A percentile compares a stretch with the other conserved stretches of the same genome.
These are phyloP conservation scores for Protonemura montana DNA, from an alignment of 2,888 invertebrate genomes.

Conservation along the genomic window DNA sequence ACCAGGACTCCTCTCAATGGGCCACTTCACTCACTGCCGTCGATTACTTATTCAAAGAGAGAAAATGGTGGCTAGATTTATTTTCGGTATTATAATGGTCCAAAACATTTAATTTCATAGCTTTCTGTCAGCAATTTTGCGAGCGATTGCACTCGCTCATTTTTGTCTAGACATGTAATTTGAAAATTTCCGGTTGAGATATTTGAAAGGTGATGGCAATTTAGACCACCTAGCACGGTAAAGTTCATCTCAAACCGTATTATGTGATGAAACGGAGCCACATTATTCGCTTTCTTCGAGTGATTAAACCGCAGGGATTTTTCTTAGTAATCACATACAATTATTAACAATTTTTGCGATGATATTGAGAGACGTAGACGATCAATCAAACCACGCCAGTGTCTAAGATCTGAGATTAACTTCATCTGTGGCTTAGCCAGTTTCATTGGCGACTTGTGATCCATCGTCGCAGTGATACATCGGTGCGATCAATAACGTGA, in stretches of 20 bases:
- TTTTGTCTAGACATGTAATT: background rate
- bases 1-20: background rate
- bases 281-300: background rate
- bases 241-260: background rate
- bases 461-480: conserved; percentile 7
- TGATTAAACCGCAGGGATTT: background rate
- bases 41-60: conserved; percentile 37
- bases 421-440: background rate
- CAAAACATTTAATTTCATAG: conserved; percentile 12
- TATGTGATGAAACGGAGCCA: background rate
- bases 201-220: background rate
- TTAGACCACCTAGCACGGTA: background rate
- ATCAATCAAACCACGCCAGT: background rate
- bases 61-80: conserved; percentile 34
- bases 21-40: conserved; percentile 32
- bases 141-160: background rate
- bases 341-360: background rate
- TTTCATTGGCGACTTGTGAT: background rate
- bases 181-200: background rate
- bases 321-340: background rate
- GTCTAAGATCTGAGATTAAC: background rate
- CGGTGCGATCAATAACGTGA: conserved; percentile 30
- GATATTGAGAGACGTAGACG: background rate
- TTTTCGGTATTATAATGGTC: background rate
- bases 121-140: background rate